Percentiles rank a stretch among this genome's conserved stretches.
These are phyloP conservation scores for Psittacara wagleri DNA, from an alignment of 2,113 vertebrate species.

Conservation along the genomic window DNA sequence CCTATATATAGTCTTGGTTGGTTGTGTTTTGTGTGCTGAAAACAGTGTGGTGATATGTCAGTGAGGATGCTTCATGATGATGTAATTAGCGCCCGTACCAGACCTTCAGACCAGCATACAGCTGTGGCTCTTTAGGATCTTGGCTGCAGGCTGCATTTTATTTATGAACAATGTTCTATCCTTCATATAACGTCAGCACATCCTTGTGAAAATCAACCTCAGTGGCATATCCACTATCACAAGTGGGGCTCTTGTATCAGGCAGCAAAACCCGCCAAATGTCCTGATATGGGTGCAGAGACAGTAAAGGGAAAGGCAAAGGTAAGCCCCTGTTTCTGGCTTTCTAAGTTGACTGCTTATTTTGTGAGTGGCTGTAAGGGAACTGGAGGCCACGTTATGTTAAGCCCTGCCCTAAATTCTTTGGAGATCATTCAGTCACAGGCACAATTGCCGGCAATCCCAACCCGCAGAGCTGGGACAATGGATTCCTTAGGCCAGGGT, in stretches of 20 bases:
- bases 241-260: not conserved
- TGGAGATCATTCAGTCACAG: not conserved
- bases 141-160: not conserved
- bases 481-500: fast-evolving
- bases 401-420: not conserved
- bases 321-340: not conserved
- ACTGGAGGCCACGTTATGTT: not conserved
- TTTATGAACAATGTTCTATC: conserved; percentile 2
- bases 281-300: not conserved
- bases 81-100: conserved; percentile 6
- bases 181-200: not conserved
- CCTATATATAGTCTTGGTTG: not conserved
- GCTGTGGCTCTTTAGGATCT: conserved; percentile 47
- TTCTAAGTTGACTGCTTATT: not conserved
- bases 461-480: not conserved
- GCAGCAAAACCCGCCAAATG: not conserved
- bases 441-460: not conserved
- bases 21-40: not conserved
- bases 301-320: not conserved
- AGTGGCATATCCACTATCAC: not conserved
- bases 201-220: conserved; percentile 2
- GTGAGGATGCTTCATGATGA: not conserved
- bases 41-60: not conserved
- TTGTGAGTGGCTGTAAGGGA: not conserved
- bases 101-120: conserved; percentile 17